Evolutionary conservation across 1,140 invertebrate species (phyloP), one percentile per base, ranked within the genome.

Genomic region (Sweltsa coloradensis): DNA sequence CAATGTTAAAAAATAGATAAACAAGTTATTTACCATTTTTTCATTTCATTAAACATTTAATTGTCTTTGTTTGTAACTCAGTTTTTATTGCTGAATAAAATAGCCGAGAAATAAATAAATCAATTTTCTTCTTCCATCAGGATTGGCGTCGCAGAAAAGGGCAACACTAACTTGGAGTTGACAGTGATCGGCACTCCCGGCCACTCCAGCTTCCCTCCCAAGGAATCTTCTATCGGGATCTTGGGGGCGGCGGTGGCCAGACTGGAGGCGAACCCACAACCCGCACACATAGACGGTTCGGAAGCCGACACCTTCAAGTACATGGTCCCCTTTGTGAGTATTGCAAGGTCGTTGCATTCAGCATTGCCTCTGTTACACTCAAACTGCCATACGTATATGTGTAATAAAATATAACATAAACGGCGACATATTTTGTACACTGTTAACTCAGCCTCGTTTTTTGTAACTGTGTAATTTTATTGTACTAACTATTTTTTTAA

Each of bases 201-300:
- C n/a, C 75, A 78, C 58, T 73, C 75, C 1, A 76, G 73, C 7
- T 66, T 74, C 53, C 73, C 75, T n/a, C 62, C 64, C 0, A 46
- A 50, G 5, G 66, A 74, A 51, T 66, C 67, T 24, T 57, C 68
- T 13, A 71, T 76, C 50, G 65, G 68, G 9, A 68, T 69, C 34
- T 54, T 77, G 39, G 62, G 71, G 14, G 56, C 57, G 31, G 75
- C 72, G 19, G 52, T 77, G 4, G 18, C 58, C 22, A 69, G 68
- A 45, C 55, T 76, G 9, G 63, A 71, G 50, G 55, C 55, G 3
- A 60, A 68, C 55, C 64, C 63, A 42, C 69, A 71, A 34, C 71
- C 71, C 11, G 66, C 62, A 49, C 62, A 67, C 59, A 68, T 76
- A 53, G 73, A 73, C 3, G 73, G 72, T 3, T 64, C 68, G 16